Evolutionary conservation across 2,797 vertebrate genomes (phyloP).

Genomic region (Schizopygopsis pylzovi): DNA sequence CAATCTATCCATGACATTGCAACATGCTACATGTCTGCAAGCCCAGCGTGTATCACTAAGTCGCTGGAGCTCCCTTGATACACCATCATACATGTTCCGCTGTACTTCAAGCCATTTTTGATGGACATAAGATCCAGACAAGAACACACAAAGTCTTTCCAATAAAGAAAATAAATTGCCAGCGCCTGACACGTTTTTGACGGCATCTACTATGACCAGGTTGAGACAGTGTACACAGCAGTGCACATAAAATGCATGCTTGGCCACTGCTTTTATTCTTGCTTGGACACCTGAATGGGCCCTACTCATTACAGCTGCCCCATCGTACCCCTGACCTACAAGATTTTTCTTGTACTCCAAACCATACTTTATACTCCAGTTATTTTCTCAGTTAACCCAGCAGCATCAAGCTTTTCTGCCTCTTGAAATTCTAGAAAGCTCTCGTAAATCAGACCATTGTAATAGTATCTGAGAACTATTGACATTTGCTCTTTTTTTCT

Average conservation of each 20-base stretch:
- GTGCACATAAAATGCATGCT: constrained; percentile 16
- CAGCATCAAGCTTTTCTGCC: constrained; percentile 31
- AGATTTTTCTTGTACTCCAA: background rate
- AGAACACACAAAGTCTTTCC: constrained; percentile 9
- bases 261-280: constrained; percentile 24
- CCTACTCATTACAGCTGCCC: background rate
- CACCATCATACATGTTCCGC: constrained; percentile 10
- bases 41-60: constrained; percentile 30
- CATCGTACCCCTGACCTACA: constrained; percentile 14
- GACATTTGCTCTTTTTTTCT: constrained; percentile 37
- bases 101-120: constrained; percentile 35
- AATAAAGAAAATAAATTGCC: background rate
- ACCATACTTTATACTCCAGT: constrained; percentile 6
- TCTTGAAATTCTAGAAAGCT: constrained; percentile 31
- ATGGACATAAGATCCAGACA: constrained; percentile 32
- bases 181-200: background rate
- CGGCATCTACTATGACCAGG: constrained; percentile 18
- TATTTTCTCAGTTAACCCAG: constrained; percentile 25
- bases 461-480: constrained; percentile 37
- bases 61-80: constrained; percentile 4
- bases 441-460: constrained; percentile 27
- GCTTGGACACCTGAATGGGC: background rate
- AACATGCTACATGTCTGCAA: constrained; percentile 11
- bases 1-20: constrained; percentile 26
- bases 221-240: constrained; percentile 10